Evolutionary conservation across 2,888 invertebrate genomes (phyloP), one percentile per base, ranked within the genome.

Genomic region (Galerucella nymphaeae): DNA sequence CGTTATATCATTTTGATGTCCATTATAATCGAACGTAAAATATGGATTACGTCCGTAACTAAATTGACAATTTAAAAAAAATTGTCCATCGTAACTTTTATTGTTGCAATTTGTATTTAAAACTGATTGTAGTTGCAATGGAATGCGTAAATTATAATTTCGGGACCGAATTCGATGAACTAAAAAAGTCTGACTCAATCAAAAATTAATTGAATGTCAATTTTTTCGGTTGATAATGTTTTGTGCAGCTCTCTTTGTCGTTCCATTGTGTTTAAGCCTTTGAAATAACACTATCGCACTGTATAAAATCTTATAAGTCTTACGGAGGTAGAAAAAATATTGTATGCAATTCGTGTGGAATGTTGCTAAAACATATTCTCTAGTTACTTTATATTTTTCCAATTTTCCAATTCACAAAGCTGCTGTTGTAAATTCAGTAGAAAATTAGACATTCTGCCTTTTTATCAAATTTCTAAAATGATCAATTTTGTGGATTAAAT

Each of bases 1-100:
- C 10, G 53, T 53, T 53, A 53, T 53, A 53, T 53, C 53, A 18
- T 53, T 53, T 53, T 53, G 53, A 53, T 53, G 10, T 53, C 53
- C 53, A 16, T 18, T 16, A 53, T 53, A 16, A 18, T 16, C 16
- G 16, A 18, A 18, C 18, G 16, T 53, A 18, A 53, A 53, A 45
- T 45, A 45, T 45, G 14, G 16, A 53, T 53, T 18, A 53, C 9
- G 53, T 3, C 2, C 3, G 8, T 53, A 53, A 16, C 9, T 10
- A 11, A 18, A 45, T 13, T 18, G 53, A 10, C 18, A 53, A 53
- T 53, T 53, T 53, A 9, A 18, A 0, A 38, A n/a, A 53, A 53
- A 53, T 53, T 53, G 53, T 18, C 53, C 9, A 53, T 10, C 53
- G 53, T 53, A 53, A 16, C 8, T 53, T 53, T 53, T 53, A 53